phyloP scores from a whole-genome alignment of 2,797 vertebrate species.

The Acanthurus lineatus region DNA sequence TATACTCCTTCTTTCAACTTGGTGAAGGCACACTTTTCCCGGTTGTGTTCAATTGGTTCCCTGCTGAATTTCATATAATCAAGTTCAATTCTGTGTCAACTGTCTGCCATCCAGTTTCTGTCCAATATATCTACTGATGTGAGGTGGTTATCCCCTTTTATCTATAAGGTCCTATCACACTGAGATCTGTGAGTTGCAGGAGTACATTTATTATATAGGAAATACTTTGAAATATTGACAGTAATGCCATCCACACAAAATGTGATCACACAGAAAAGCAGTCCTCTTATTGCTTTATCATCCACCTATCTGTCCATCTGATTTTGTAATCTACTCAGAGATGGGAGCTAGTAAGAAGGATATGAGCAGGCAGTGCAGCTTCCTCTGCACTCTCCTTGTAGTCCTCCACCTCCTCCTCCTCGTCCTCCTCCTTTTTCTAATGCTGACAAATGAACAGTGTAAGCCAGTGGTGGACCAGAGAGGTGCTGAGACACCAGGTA shows the following conservation, averaged over 20 bases:
- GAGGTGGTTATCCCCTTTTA: no score
- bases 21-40: neutral
- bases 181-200: neutral
- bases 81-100: constrained; percentile 9
- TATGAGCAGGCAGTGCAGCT: constrained; percentile 11
- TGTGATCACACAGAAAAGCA: neutral
- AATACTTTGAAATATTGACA: constrained; percentile 7
- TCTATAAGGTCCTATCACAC: neutral
- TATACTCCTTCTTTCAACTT: constrained; percentile 9
- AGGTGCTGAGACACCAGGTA: constrained; percentile 73
- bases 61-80: constrained; percentile 13
- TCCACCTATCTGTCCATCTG: no score
- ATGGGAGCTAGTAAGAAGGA: neutral
- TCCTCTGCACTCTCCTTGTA: constrained; percentile 6
- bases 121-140: neutral
- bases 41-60: constrained; percentile 5
- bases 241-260: neutral
- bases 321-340: neutral
- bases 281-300: neutral
- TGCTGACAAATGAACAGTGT: constrained; percentile 69
- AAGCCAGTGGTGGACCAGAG: constrained; percentile 58
- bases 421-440: constrained; percentile 24
- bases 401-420: neutral
- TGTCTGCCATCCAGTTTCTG: neutral
- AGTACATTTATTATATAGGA: neutral